A percentile compares a stretch with the other conserved stretches of the same genome.
phyloP scores from a whole-genome alignment of 2,888 invertebrate species.

The Phyllotreta striolata region DNA sequence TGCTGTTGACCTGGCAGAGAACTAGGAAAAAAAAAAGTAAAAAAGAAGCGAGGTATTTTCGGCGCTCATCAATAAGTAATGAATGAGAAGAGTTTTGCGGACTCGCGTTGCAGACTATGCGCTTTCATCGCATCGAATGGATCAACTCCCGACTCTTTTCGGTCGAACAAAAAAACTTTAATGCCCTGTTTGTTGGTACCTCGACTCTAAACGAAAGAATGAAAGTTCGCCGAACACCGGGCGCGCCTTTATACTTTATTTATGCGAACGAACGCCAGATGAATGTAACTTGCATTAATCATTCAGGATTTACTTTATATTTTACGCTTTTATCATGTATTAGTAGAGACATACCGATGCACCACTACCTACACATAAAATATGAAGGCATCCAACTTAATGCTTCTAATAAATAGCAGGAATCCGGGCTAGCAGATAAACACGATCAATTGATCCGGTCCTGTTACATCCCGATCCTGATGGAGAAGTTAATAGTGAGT shows the following conservation, averaged over 20 bases:
- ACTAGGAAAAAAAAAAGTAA: slow-evolving; percentile 36
- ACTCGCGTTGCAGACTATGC: slow-evolving; percentile 44
- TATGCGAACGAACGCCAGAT: slow-evolving; percentile 14
- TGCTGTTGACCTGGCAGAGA: slow-evolving; percentile 42
- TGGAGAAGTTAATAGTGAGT: slow-evolving; percentile 54
- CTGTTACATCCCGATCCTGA: slow-evolving; percentile 14
- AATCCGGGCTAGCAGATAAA: too few species aligned
- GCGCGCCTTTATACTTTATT: slow-evolving; percentile 14
- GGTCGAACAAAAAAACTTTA: slow-evolving; percentile 42
- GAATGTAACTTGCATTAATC: slow-evolving; percentile 8
- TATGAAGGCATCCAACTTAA: too few species aligned
- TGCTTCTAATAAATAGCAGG: too few species aligned
- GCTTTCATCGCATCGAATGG: slow-evolving; percentile 43
- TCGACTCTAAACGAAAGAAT: slow-evolving; percentile 29
- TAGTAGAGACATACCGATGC: too few species aligned
- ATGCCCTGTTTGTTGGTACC: slow-evolving; percentile 39
- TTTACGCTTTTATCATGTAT: too few species aligned
- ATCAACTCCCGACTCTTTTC: slow-evolving; percentile 44
- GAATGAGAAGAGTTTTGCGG: slow-evolving; percentile 47
- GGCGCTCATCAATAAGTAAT: slow-evolving; percentile 51
- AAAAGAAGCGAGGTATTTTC: slow-evolving; percentile 43
- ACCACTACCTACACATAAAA: too few species aligned
- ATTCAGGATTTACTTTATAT: background rate
- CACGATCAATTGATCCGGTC: background rate
- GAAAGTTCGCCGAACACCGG: slow-evolving; percentile 16